Evolutionary conservation across 2,797 vertebrate species (phyloP).

Genomic region (Taeniopygia guttata): DNA sequence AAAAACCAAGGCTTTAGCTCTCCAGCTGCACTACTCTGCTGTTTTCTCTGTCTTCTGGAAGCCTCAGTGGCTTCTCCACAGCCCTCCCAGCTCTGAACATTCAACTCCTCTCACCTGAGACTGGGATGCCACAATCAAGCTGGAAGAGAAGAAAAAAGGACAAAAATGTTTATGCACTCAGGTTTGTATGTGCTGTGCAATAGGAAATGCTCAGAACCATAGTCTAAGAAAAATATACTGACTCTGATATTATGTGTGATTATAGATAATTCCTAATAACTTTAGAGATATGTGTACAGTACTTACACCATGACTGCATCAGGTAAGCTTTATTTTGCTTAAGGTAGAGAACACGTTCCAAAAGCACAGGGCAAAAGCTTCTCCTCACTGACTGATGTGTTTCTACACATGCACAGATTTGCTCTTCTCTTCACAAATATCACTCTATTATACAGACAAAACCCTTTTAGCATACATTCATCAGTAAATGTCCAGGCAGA

Average conservation of each 20-base stretch:
- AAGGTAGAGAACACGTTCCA: not conserved
- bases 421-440: not conserved
- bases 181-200: not conserved
- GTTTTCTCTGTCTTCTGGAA: not conserved
- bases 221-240: not conserved
- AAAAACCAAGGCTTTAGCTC: not conserved
- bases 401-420: not conserved
- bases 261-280: not conserved
- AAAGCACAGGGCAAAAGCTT: not conserved
- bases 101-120: not conserved
- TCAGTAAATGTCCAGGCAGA: not conserved
- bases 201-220: not conserved
- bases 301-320: not conserved
- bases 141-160: not conserved
- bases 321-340: constrained; percentile 1
- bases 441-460: not conserved
- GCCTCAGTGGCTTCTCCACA: not conserved
- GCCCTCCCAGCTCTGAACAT: not conserved
- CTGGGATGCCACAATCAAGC: not conserved
- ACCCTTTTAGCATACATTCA: not conserved
- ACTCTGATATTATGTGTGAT: not conserved
- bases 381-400: not conserved
- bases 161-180: not conserved
- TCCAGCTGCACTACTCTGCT: not conserved
- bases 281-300: fast-evolving